Conservation (phyloP, 92 coral and sea anemone species). For the Montipora capitata region DNA sequence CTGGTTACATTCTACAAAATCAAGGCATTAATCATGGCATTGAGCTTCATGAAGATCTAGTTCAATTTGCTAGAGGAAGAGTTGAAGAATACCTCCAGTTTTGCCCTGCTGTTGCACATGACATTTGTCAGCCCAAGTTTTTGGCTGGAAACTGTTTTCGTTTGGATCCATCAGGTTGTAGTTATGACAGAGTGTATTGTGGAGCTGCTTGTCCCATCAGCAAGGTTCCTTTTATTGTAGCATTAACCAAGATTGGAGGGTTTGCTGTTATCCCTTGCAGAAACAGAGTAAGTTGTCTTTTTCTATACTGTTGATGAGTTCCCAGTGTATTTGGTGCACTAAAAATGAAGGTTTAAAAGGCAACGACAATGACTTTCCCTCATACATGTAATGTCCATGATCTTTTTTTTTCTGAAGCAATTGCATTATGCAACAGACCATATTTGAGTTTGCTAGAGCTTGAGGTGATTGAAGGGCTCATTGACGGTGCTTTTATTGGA, state of each 20-base stretch:
- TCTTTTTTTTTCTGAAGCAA: too few species aligned
- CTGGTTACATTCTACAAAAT: conserved; percentile 85
- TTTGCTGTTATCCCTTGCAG: conserved; percentile 94
- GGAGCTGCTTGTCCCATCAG: conserved; percentile 94
- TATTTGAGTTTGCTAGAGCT: too few species aligned
- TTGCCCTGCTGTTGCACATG: conserved; percentile 81
- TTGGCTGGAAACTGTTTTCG: conserved; percentile 96
- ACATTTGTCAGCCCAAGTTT: conserved; percentile 90
- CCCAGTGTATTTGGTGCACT: too few species aligned
- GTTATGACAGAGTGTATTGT: conserved; percentile 94
- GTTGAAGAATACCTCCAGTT: conserved; percentile 89
- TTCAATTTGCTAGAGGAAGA: conserved; percentile 88
- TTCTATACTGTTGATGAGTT: too few species aligned
- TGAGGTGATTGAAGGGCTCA: too few species aligned
- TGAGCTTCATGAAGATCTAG: conserved; percentile 90
- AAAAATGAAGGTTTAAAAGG: too few species aligned
- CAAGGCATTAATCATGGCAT: conserved; percentile 93
- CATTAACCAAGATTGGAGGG: conserved; percentile 91
- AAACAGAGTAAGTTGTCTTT: conserved; percentile 57
- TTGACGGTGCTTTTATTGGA: too few species aligned
- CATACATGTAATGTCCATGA: too few species aligned
- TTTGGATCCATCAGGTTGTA: conserved; percentile 85
- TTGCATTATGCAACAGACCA: too few species aligned
- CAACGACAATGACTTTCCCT: too few species aligned
- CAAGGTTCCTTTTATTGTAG: conserved; percentile 81